Percentiles rank a stretch among this genome's conserved stretches.
phyloP scores from a whole-genome alignment of 2,888 invertebrate species.

The Cephonodes hylas region DNA sequence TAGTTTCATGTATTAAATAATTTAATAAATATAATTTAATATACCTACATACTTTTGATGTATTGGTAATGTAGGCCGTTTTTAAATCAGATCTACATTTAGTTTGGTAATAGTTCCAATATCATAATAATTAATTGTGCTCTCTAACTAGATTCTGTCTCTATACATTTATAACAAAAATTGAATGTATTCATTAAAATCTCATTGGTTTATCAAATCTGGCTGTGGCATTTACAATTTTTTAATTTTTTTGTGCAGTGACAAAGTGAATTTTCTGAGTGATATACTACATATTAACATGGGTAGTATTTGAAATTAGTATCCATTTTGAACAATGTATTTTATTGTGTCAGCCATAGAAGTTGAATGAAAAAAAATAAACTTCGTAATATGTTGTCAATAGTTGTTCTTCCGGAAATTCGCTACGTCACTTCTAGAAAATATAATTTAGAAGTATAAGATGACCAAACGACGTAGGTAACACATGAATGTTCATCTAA shows the following conservation, averaged over 20 bases:
- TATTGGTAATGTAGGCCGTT: too few species aligned
- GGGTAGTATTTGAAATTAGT: too few species aligned
- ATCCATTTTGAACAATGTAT: too few species aligned
- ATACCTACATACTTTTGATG: too few species aligned
- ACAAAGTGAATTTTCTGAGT: not conserved
- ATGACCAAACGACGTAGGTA: not conserved
- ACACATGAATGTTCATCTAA: not conserved
- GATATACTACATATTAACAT: not conserved
- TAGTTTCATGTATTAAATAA: not conserved
- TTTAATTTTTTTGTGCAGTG: not conserved
- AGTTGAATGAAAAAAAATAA: too few species aligned
- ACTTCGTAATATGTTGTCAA: too few species aligned
- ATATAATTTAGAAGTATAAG: slow-evolving; percentile 1
- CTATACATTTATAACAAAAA: not conserved
- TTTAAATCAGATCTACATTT: too few species aligned
- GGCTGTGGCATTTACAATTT: slow-evolving; percentile 21
- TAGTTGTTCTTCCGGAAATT: slow-evolving; percentile 4
- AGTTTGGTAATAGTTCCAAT: too few species aligned
- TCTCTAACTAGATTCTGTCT: not conserved
- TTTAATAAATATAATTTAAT: too few species aligned
- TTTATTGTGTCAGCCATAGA: too few species aligned
- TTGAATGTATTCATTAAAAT: not conserved
- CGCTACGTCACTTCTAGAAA: not conserved
- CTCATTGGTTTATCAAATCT: slow-evolving; percentile 22
- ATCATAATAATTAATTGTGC: not conserved